Base-by-base conservation (phyloP, 2,113 vertebrate species). In the Oxygymnocypris stewartii region DNA sequence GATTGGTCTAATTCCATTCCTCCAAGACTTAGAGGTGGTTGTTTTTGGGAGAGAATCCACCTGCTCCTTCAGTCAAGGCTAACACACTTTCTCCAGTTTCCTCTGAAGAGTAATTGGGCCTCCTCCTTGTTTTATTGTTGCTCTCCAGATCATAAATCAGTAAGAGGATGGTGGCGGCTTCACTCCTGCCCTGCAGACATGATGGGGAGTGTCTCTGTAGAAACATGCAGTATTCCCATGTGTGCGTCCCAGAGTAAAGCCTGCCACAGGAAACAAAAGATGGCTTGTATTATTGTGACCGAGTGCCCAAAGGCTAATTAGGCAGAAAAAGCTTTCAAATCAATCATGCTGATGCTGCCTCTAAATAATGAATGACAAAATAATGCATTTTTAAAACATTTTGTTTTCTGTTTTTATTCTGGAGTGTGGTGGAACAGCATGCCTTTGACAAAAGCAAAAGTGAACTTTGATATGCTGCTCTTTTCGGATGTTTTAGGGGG, bases 61-160 rank as follows among this genome's bases (percentile, higher is more conserved):
- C 80, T 51, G 44, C 42, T 80, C 83, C 20, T 63, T 54, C n/a
- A 74, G 73, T 35, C 40, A 51, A n/a, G 65, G 54, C 35, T 79
- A 80, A 59, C 75, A 67, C 59, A 87, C 88, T 90, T 87, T 93
- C 90, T 91, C 89, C 77, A 75, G 86, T 93, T 94, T 92, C 91
- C 89, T n/a, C n/a, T n/a, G n/a, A n/a, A n/a, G n/a, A n/a, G n/a
- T n/a, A n/a, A n/a, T n/a, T n/a, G n/a, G n/a, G n/a, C n/a, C n/a
- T 90, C 65, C 47, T 49, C 25, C 84, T 90, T 87, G 88, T 92
- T 92, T 90, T 91, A 90, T 91, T 88, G 91, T 87, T 80, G 40
- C 89, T 88, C 83, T 54, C 18, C 11, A 84, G 35, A n/a, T 85
- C 90, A 94, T 94, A 94, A 94, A 94, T 95, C 93, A 93, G 73